These are phyloP conservation scores for Pocillopora grandis DNA, from an alignment of 92 coral and sea anemone species.

Conservation along the genomic window DNA sequence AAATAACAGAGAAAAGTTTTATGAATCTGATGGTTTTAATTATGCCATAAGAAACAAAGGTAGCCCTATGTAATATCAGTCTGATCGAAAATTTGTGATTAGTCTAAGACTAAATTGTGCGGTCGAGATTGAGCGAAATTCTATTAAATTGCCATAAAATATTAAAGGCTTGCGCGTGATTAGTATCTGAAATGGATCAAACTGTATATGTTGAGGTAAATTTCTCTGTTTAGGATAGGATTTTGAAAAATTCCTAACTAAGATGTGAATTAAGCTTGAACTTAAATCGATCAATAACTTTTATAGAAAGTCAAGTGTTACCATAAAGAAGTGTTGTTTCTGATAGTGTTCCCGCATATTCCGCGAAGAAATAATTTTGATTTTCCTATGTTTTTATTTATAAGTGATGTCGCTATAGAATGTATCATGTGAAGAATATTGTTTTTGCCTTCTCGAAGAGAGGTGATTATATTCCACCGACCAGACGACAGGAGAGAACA, in stretches of 20 bases:
- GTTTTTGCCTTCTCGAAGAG: neutral
- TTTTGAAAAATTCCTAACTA: neutral
- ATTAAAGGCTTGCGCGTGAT: neutral
- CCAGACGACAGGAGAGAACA: neutral
- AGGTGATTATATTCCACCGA: neutral
- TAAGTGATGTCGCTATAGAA: neutral
- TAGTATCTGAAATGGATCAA: neutral
- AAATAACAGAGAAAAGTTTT: too few relatives aligned
- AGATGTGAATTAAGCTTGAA: conserved; percentile 6
- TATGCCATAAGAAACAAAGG: too few relatives aligned
- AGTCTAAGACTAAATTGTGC: neutral
- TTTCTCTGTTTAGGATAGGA: conserved; percentile 1
- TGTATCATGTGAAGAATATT: neutral
- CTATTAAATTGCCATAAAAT: neutral
- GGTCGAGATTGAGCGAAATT: neutral
- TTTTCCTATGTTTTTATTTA: neutral
- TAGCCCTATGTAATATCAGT: too few relatives aligned
- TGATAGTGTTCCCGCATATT: neutral
- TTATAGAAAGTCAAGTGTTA: neutral
- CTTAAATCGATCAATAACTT: neutral
- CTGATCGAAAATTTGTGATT: too few relatives aligned
- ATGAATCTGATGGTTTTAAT: too few relatives aligned
- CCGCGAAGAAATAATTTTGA: neutral
- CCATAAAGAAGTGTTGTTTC: neutral
- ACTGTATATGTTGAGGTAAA: neutral